phyloP scores from a whole-genome alignment of 1,140 invertebrate genomes.

The Chelonus insularis region DNA sequence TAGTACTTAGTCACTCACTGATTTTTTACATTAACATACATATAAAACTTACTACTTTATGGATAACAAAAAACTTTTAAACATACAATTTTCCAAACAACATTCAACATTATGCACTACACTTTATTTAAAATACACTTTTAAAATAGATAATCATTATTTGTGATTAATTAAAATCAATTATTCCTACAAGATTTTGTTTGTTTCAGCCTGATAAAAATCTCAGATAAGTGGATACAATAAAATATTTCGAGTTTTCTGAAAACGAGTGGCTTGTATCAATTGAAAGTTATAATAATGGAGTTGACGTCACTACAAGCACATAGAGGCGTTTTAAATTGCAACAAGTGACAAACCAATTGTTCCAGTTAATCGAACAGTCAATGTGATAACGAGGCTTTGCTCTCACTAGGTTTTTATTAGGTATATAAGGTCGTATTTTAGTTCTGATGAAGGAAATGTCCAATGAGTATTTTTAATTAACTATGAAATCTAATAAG shows the following conservation, averaged over 20 bases:
- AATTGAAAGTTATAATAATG: slow-evolving; percentile 32
- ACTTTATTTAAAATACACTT: no score
- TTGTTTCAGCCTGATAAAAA: background rate
- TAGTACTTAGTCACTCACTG: background rate
- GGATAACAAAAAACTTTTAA: background rate
- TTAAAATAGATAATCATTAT: no score
- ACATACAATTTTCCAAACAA: background rate
- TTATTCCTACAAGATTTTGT: no score
- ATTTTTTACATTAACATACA: slow-evolving; percentile 7
- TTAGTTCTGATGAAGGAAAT: no score
- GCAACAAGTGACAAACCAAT: slow-evolving; percentile 43
- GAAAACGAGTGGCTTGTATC: background rate
- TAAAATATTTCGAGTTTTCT: background rate
- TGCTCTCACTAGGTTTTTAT: slow-evolving; percentile 17
- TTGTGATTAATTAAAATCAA: no score
- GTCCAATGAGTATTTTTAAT: no score
- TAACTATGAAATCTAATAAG: no score
- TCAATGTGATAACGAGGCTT: slow-evolving; percentile 31
- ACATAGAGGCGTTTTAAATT: slow-evolving; percentile 37
- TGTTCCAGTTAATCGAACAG: slow-evolving; percentile 43
- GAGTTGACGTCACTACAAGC: slow-evolving; percentile 36
- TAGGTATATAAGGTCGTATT: no score
- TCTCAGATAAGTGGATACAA: background rate
- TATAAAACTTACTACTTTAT: background rate
- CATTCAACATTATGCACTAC: no score